phyloP scores from a whole-genome alignment of 2,113 vertebrate species.

The Eupsittula cactorum region DNA sequence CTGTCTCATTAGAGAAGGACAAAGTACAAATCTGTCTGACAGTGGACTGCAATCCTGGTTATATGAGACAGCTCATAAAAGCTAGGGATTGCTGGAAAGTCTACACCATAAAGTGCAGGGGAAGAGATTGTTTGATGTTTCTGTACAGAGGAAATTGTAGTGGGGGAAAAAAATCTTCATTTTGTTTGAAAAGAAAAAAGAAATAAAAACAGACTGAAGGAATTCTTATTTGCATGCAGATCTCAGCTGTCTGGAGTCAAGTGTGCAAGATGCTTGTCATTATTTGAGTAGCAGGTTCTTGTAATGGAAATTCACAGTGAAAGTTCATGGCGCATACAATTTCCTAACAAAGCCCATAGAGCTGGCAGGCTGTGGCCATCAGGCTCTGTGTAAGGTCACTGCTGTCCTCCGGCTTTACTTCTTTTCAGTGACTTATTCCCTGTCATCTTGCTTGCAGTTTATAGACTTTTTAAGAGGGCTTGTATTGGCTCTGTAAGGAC shows the following conservation, averaged over 20 bases:
- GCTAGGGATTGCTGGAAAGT: background rate
- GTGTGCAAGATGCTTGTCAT: background rate
- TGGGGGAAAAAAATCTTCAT: background rate
- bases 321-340: background rate
- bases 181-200: background rate
- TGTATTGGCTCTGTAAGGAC: rapidly evolving
- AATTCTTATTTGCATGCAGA: background rate
- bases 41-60: background rate
- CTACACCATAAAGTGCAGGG: background rate
- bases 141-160: background rate
- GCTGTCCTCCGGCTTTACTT: rapidly evolving
- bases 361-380: background rate
- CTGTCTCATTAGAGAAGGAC: slow-evolving; percentile 43
- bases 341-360: background rate
- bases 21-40: background rate
- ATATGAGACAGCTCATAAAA: slow-evolving; percentile 10
- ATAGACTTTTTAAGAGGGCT: background rate
- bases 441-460: background rate
- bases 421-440: rapidly evolving
- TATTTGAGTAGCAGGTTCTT: background rate
- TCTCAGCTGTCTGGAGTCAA: background rate
- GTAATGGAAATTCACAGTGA: background rate
- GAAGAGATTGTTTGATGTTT: background rate
- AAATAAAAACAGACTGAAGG: background rate
- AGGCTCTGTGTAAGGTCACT: background rate